Percentiles rank a stretch among this genome's conserved stretches.
Evolutionary conservation across 1,140 invertebrate genomes (phyloP).

Genomic region (Drosophila biarmipes): DNA sequence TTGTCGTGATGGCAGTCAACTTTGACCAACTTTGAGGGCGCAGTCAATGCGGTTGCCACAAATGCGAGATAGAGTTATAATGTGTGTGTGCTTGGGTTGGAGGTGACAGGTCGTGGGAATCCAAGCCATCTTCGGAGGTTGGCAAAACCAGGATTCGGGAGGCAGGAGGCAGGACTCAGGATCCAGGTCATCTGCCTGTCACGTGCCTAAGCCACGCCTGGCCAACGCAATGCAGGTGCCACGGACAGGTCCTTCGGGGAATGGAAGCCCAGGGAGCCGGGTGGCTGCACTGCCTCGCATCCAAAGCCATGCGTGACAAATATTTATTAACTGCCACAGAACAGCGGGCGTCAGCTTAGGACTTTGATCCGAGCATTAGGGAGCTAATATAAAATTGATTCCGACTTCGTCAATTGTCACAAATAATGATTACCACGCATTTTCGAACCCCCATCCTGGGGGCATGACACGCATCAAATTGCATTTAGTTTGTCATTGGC

Average conservation of each 20-base stretch:
- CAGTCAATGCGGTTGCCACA: constrained; percentile 29
- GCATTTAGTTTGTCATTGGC: constrained; percentile 78
- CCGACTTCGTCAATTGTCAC: constrained; percentile 72
- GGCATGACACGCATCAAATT: constrained; percentile 79
- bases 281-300: constrained; percentile 52
- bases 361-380: constrained; percentile 21
- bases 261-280: not conserved
- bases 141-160: not conserved
- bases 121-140: constrained; percentile 5
- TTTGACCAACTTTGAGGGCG: constrained; percentile 57
- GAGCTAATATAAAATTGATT: constrained; percentile 66
- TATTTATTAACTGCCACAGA: constrained; percentile 74
- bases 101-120: constrained; percentile 70
- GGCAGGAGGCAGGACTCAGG: not conserved
- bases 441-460: constrained; percentile 43
- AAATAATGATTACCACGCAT: constrained; percentile 82
- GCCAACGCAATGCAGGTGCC: constrained; percentile 59
- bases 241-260: constrained; percentile 28
- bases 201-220: constrained; percentile 62
- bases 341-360: constrained; percentile 43
- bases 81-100: constrained; percentile 3
- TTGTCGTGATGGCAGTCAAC: constrained; percentile 59
- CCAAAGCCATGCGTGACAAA: constrained; percentile 68
- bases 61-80: constrained; percentile 2
- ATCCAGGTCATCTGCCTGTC: constrained; percentile 52